Base-by-base conservation (phyloP, 2,113 vertebrate species). In the Cercopithecus mona region DNA sequence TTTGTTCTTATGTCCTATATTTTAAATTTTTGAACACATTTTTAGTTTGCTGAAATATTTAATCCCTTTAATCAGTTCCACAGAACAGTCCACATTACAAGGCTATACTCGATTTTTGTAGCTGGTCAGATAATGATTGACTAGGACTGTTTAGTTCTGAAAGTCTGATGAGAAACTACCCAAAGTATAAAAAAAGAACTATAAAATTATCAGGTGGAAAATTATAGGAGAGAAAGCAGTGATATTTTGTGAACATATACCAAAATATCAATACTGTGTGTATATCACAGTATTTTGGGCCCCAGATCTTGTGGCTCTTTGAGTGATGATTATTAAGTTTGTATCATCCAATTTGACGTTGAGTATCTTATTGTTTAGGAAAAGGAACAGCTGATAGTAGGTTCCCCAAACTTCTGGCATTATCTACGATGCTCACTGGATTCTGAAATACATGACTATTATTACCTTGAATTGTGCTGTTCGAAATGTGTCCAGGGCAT, bases 31-130 rank as follows among this genome's bases (percentile, higher is more conserved):
- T 50, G 3, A 50, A 88, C 30, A 96, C 14, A 38, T 17, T 76
- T 97, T 88, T 88, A 50, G 25, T 68, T 95, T 16, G 40, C 48
- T 91, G 23, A 85, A 96, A 91, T 89, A 83, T 27, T 92, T 86
- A 92, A 80, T 85, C 20, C 25, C 30, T 93, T 61, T 83, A 57
- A 78, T 66, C 64, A 70, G 18, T 95, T 70, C 57, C n/a, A 87
- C 30, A 35, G 27, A 89, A 93, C 11, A 79, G 25, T 43, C 68
- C 72, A 61, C 17, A 85, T 55, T 27, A 11, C 70, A 40, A 78
- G 48, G 17, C 38, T 64, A 16, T 30, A 72, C 45, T 73, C 43
- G 9, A 79, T 64, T 94, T 92, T 43, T 90, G 84, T 59, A 78
- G 61, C 10, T 12, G 59, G 55, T 30, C 40, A 89, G 57, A 83